A percentile compares a stretch with the other conserved stretches of the same genome.
phyloP scores from a whole-genome alignment of 2,113 vertebrate genomes.

The Pardalotus punctatus region DNA sequence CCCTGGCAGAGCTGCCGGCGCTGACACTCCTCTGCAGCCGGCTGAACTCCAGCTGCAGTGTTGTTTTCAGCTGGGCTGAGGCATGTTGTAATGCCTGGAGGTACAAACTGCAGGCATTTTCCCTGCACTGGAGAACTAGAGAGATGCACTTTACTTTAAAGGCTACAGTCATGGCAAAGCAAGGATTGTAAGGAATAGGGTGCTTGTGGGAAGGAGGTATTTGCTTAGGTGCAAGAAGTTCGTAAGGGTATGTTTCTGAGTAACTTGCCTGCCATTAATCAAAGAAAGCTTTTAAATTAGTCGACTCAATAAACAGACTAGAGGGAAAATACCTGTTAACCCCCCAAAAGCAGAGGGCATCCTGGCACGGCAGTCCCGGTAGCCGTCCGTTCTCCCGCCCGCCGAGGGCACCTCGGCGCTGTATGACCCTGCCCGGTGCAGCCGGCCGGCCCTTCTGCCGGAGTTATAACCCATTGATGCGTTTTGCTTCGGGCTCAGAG shows the following conservation, averaged over 20 bases:
- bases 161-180: neutral
- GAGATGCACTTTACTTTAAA: neutral
- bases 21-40: neutral
- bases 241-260: neutral
- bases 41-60: neutral
- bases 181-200: neutral
- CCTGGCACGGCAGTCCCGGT: neutral
- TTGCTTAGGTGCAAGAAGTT: neutral
- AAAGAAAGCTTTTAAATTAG: neutral
- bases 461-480: neutral
- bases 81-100: slow-evolving; percentile 30
- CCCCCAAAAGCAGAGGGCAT: neutral
- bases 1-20: neutral
- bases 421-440: fast-evolving
- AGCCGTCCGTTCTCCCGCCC: too few species aligned
- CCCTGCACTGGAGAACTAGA: neutral
- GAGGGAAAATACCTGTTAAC: neutral
- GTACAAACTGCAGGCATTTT: neutral
- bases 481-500: neutral
- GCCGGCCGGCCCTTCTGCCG: neutral
- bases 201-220: neutral
- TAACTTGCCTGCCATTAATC: neutral
- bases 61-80: slow-evolving; percentile 5
- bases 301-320: neutral
- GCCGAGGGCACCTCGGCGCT: neutral